Evolutionary conservation across 2,888 invertebrate genomes (phyloP).

Genomic region (Cephus pygmeus): DNA sequence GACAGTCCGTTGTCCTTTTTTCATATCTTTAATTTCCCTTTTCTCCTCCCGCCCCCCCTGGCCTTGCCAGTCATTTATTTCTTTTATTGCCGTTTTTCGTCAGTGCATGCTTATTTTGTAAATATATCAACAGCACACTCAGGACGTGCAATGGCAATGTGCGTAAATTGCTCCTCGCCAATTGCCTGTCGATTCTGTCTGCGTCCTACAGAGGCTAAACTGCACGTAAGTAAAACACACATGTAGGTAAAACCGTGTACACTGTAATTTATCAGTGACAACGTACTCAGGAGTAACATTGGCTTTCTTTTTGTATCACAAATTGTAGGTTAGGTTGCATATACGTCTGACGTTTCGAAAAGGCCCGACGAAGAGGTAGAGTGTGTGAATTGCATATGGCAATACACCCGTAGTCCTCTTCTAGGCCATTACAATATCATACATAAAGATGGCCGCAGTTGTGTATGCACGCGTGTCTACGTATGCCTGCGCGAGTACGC

Average conservation of each 20-base stretch:
- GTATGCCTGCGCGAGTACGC: too few relatives aligned
- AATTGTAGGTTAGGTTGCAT: not conserved
- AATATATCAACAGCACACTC: not conserved
- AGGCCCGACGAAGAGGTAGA: not conserved
- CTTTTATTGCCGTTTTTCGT: conserved; percentile 14
- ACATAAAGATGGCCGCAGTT: not conserved
- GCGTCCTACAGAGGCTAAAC: not conserved
- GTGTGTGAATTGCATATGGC: not conserved
- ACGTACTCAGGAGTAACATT: not conserved
- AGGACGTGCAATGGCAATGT: not conserved
- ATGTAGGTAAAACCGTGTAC: not conserved
- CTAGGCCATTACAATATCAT: not conserved
- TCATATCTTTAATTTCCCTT: not conserved
- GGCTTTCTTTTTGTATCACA: not conserved
- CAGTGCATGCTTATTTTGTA: not conserved
- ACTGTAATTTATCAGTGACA: not conserved
- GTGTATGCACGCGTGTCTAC: not conserved
- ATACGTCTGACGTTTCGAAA: not conserved
- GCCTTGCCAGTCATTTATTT: conserved; percentile 12
- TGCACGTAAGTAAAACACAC: not conserved
- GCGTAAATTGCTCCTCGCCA: not conserved
- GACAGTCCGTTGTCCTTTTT: not conserved
- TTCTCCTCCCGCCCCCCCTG: not conserved
- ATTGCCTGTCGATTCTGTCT: not conserved
- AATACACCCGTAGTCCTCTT: not conserved